Evolutionary conservation across 2,113 vertebrate species (phyloP).

Genomic region (Rhodinocichla rosea): DNA sequence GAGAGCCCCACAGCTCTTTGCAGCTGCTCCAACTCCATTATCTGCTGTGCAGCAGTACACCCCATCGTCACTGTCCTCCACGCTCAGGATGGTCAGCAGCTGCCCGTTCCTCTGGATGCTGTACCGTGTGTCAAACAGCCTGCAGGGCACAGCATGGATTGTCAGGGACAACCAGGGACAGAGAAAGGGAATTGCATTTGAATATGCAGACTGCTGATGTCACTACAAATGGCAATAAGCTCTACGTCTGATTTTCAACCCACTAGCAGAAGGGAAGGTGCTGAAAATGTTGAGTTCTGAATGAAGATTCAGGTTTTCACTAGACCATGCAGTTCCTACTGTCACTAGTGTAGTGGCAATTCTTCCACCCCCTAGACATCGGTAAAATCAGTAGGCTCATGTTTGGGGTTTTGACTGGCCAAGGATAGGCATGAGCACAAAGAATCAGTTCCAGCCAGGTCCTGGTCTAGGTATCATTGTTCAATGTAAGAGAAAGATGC

Average conservation of each 20-base stretch:
- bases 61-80: slow-evolving; percentile 89
- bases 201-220: fast-evolving
- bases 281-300: neutral
- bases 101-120: slow-evolving; percentile 88
- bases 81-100: slow-evolving; percentile 88
- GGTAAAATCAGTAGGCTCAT: neutral
- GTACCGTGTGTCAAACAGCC: slow-evolving; percentile 90
- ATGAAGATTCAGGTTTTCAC: neutral
- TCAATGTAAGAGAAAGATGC: neutral
- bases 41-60: slow-evolving; percentile 92
- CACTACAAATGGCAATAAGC: neutral
- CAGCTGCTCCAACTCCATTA: slow-evolving; percentile 86
- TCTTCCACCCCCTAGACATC: neutral
- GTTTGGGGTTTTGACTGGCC: neutral
- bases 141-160: slow-evolving; percentile 40
- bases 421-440: neutral
- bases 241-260: neutral
- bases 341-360: neutral
- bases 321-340: neutral
- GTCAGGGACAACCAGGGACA: fast-evolving
- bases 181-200: neutral
- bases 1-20: slow-evolving; percentile 92
- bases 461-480: neutral
- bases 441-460: neutral
- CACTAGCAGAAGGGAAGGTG: neutral